phyloP scores from a whole-genome alignment of 2,888 invertebrate genomes.

The Sphecodes monilicornis region DNA sequence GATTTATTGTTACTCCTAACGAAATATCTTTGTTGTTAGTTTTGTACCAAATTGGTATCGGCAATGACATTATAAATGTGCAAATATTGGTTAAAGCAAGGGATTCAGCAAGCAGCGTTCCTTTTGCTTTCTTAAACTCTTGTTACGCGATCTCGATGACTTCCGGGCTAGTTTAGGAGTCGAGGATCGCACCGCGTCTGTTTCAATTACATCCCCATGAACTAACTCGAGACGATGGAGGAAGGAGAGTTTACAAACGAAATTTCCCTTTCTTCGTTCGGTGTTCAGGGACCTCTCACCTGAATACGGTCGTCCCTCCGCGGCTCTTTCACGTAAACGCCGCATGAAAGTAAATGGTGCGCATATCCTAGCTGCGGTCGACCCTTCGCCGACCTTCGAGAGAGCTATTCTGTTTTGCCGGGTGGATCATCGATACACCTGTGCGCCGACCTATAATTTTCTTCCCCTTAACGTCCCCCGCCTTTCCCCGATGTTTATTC shows the following conservation, averaged over 20 bases:
- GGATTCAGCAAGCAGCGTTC: neutral
- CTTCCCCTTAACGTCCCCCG: slow-evolving; percentile 49
- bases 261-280: slow-evolving; percentile 56
- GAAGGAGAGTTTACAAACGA: slow-evolving; percentile 33
- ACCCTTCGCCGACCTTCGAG: slow-evolving; percentile 20
- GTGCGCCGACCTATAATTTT: slow-evolving; percentile 72
- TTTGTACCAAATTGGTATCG: too few species aligned
- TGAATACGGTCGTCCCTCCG: slow-evolving; percentile 15
- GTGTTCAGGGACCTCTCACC: slow-evolving; percentile 19
- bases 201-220: slow-evolving; percentile 68
- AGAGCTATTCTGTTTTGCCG: slow-evolving; percentile 62
- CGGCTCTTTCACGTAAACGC: slow-evolving; percentile 64
- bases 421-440: slow-evolving; percentile 71
- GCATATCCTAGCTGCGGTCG: slow-evolving; percentile 74
- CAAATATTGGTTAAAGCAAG: neutral
- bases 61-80: neutral
- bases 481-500: slow-evolving; percentile 14
- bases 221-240: slow-evolving; percentile 59
- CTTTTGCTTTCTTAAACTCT: neutral
- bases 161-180: slow-evolving; percentile 53
- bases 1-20: too few species aligned
- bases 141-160: slow-evolving; percentile 55
- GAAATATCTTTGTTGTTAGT: too few species aligned
- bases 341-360: slow-evolving; percentile 79
- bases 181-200: slow-evolving; percentile 63